Base-by-base conservation (phyloP, 2,113 vertebrate genomes). In the Grammomys surdaster region DNA sequence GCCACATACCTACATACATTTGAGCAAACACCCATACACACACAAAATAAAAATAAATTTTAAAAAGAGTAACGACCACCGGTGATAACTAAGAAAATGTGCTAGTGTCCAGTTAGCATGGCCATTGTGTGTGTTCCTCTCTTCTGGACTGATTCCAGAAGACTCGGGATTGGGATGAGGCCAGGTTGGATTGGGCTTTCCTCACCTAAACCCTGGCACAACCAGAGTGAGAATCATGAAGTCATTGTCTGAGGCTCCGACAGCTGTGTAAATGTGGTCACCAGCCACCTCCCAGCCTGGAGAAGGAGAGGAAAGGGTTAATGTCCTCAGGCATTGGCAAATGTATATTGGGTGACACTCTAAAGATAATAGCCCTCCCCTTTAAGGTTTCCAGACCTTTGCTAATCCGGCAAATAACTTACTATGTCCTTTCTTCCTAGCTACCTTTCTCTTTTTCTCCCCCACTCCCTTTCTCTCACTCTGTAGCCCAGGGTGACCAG, bases 201-300 rank as follows among this genome's bases (percentile, higher is more conserved):
- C 97, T 98, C 96, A 99, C 99, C 99, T 99, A 98, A 99, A 99
- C 94, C 99, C 99, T 7, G 99, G 98, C 19, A 99, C 98, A 22
- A 96, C 98, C 97, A 99, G 98, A 0, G 98, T 99, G 70, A 99
- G 99, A 97, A 99, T 99, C 98, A 99, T 98, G 92, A 99, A 99
- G 97, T 99, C 99, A 0, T 99, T 99, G 97, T 99, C 99, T 46
- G 99, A 98, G 58, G 99, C 98, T 63, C 99, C 99, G 0, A 99
- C 98, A 0, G 98, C 99, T 0, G 99, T 99, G 96, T 99, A 99
- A 96, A 99, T 98, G 90, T 99, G 99, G 76, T 99, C 99, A 19
- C 99, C 99, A 0, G 99, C 99, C 95, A 99, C 99, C 98, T 99
- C 99, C 99, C 99, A 99, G 31, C 99, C 99, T 99, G 98, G 51